phyloP scores from a whole-genome alignment of 2,113 vertebrate genomes.

The Neogale vison region DNA sequence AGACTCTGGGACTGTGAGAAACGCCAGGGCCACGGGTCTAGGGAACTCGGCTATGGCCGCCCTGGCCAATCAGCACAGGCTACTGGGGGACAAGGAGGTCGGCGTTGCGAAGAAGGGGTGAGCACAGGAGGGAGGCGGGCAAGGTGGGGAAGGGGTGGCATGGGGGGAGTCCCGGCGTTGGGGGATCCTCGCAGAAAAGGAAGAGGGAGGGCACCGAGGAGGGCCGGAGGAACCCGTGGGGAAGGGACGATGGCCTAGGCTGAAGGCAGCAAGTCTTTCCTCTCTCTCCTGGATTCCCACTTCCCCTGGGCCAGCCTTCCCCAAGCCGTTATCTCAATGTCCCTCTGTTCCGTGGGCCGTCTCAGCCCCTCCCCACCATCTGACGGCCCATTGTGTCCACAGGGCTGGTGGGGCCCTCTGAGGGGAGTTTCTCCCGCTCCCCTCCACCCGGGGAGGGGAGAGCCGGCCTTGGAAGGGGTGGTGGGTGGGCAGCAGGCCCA shows the following conservation, averaged over 20 bases:
- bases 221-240: neutral
- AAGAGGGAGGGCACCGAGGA: neutral
- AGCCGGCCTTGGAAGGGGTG: neutral
- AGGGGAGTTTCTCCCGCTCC: neutral
- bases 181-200: neutral
- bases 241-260: accelerated
- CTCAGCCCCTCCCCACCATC: slow-evolving; percentile 31
- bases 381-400: slow-evolving; percentile 15
- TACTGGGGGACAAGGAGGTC: neutral
- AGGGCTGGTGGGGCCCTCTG: neutral
- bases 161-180: no score
- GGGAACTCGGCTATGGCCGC: neutral
- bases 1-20: neutral
- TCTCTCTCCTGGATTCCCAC: neutral
- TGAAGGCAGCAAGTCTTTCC: neutral
- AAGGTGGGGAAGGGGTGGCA: no score
- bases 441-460: neutral
- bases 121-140: neutral
- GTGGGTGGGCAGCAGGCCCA: neutral
- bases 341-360: neutral
- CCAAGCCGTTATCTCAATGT: neutral
- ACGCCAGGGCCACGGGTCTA: neutral
- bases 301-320: neutral
- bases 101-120: neutral
- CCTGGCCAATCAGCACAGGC: no score